Base-by-base conservation (phyloP, 2,797 vertebrate species). In the Diplodus puntazzo region DNA sequence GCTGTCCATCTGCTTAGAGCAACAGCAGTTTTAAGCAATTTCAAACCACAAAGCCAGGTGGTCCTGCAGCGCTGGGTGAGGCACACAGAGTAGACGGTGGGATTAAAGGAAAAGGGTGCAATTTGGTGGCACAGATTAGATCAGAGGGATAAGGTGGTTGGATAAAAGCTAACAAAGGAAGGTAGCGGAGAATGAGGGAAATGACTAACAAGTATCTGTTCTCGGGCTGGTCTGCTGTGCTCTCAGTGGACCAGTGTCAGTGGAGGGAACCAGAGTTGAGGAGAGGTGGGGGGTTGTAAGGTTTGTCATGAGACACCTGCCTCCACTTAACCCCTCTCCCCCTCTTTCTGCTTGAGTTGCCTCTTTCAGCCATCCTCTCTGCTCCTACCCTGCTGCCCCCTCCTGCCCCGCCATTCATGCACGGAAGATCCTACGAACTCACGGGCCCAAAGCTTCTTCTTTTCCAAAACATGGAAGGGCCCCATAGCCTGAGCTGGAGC, bases 311-410 rank as follows among this genome's bases (percentile, higher is more conserved):
- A 92, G 95, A 94, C 92, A 95, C 94, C 95, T 95, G 93, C 94
- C 95, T 95, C 92, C 95, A 95, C 92, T 94, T 95, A 96, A 96
- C 94, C 95, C 93, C 92, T 93, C 93, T 92, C 89, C 79, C 88
- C 91, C 90, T 88, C 92, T 96, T 96, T 96, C 94, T 96, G 95
- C 95, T 92, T 95, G 93, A 95, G 93, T 93, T 96, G 89, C 83
- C 89, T 93, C 92, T 95, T 95, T 95, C 93, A 96, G 84, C 76
- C 87, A 82, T 93, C 92, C 93, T 91, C 73, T 88, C 89, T 89
- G 75, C 74, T 90, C 75, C 88, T 88, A 66, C 79, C 52, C 75
- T 77, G 67, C 89, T 77, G 58, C 82, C 75, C 89, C 52, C 67
- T 17, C 86, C 81, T 74, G 85, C 79, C 72, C 53, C 39, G 27